Conservation (phyloP, 2,797 vertebrate species). For the Anabas testudineus region DNA sequence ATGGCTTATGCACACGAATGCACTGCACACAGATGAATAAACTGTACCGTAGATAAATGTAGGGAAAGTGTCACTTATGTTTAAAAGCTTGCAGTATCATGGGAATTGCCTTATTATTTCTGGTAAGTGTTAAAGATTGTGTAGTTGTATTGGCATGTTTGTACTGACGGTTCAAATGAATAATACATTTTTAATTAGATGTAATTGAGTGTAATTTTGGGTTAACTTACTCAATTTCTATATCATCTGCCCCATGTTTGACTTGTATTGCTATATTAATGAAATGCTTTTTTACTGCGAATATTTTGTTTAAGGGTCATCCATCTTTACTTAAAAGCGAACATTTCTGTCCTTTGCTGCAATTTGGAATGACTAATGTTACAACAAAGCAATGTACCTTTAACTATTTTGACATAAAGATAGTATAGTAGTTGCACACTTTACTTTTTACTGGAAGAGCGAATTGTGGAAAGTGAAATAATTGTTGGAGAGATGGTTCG, state of each 20-base stretch:
- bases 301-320: background rate
- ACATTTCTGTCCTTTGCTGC: background rate
- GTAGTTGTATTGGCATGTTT: slow-evolving; percentile 24
- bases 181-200: background rate
- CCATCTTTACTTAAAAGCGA: background rate
- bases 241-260: background rate
- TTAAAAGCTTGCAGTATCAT: slow-evolving; percentile 12
- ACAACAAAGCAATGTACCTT: background rate
- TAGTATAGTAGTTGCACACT: too few species aligned
- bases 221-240: slow-evolving; percentile 35
- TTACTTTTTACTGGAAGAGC: too few species aligned
- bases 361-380: background rate
- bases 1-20: background rate
- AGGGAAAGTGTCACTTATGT: background rate
- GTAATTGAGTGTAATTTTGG: too few species aligned
- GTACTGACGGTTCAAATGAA: slow-evolving; percentile 33
- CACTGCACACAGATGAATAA: slow-evolving; percentile 18
- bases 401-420: background rate
- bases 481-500: too few species aligned
- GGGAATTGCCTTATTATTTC: slow-evolving; percentile 31
- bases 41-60: background rate
- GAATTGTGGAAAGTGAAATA: too few species aligned
- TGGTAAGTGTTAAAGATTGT: slow-evolving; percentile 34
- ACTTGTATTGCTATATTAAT: too few species aligned
- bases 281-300: too few species aligned